These are phyloP conservation scores for Eufriesea mexicana DNA, from an alignment of 1,140 invertebrate species.

Conservation along the genomic window DNA sequence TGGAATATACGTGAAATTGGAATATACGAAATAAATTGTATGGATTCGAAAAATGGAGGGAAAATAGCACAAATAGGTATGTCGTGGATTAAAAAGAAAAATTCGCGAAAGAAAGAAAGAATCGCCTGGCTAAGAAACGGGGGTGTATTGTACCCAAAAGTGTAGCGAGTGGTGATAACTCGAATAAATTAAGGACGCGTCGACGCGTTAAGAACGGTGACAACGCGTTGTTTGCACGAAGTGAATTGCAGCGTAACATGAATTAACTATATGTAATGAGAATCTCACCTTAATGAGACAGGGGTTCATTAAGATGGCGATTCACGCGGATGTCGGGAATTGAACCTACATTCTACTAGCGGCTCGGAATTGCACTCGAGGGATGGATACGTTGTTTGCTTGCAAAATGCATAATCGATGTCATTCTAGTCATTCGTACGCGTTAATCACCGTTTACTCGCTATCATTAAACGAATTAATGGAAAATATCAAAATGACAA, in stretches of 20 bases:
- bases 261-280: conserved; percentile 11
- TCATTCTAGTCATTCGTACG: neutral
- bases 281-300: conserved; percentile 21
- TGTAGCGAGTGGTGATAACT: neutral
- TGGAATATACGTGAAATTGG: no score
- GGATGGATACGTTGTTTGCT: neutral
- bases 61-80: no score
- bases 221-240: conserved; percentile 1
- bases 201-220: neutral
- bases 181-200: neutral
- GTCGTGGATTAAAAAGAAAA: no score
- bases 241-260: neutral
- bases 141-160: no score
- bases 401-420: neutral
- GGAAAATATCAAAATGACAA: no score
- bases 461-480: neutral
- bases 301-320: conserved; percentile 3
- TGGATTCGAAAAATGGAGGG: no score
- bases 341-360: neutral
- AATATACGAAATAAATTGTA: no score
- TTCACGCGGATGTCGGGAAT: neutral
- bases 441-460: neutral
- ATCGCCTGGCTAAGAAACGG: no score
- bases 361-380: neutral
- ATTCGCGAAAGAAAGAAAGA: neutral